Evolutionary conservation across 2,113 vertebrate genomes (phyloP).

Genomic region (Podilymbus podiceps): DNA sequence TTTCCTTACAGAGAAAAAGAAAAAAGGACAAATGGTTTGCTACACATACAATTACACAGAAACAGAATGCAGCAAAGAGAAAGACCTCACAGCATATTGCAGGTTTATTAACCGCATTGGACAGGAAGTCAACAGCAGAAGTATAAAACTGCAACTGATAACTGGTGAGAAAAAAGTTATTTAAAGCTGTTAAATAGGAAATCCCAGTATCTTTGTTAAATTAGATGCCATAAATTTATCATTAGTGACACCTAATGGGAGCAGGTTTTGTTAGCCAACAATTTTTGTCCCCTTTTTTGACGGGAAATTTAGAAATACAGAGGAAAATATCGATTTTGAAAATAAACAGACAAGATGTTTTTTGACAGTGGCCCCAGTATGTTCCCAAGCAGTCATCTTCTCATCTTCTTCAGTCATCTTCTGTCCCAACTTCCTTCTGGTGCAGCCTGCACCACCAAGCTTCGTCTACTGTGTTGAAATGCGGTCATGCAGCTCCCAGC

Average conservation of each 20-base stretch:
- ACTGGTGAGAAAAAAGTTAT: constrained; percentile 53
- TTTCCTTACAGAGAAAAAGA: neutral
- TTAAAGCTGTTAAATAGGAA: neutral
- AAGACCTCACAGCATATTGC: neutral
- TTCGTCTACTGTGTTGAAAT: neutral
- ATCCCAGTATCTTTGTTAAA: neutral
- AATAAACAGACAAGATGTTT: neutral
- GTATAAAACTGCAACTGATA: constrained; percentile 29
- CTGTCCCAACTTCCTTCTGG: neutral
- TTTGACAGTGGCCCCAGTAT: neutral
- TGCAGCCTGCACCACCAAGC: neutral
- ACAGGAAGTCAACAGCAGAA: constrained; percentile 15
- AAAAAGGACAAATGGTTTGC: constrained; percentile 33
- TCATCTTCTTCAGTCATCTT: neutral
- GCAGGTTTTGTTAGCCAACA: neutral
- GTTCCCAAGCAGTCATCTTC: neutral
- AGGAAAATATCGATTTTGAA: neutral
- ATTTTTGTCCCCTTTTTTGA: neutral
- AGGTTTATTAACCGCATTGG: constrained; percentile 40
- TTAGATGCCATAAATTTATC: neutral
- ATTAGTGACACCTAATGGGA: neutral
- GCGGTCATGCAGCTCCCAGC: neutral
- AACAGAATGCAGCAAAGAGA: neutral
- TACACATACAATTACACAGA: constrained; percentile 1
- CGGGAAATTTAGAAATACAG: neutral